Evolutionary conservation across 2,113 vertebrate genomes (phyloP).

Genomic region (Aythya baeri): DNA sequence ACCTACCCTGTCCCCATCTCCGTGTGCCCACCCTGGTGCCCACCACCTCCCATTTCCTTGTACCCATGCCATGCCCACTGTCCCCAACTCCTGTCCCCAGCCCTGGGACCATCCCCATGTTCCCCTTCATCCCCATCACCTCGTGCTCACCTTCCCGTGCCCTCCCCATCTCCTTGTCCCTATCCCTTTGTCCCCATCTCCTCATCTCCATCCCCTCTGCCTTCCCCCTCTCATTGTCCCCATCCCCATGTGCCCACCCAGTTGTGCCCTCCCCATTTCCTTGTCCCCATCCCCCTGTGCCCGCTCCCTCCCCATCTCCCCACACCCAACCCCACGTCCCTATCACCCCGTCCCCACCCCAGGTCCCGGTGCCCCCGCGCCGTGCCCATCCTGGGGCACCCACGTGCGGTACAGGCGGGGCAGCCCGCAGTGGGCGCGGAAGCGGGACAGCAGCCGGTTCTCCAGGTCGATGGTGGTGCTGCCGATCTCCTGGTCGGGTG

Average conservation of each 20-base stretch:
- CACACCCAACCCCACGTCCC: not conserved
- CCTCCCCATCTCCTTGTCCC: too few relatives aligned
- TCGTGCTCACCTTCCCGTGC: not conserved
- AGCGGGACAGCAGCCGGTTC: slow-evolving; percentile 74
- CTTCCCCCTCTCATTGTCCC: too few relatives aligned
- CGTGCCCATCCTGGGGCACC: not conserved
- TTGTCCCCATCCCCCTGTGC: not conserved
- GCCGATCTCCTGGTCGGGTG: slow-evolving; percentile 74
- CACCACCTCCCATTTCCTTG: not conserved
- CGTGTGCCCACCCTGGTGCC: not conserved
- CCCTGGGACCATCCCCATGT: not conserved
- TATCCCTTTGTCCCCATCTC: not conserved
- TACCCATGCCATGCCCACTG: too few relatives aligned
- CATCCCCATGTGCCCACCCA: not conserved
- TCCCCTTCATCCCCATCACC: not conserved
- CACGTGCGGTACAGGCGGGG: slow-evolving; percentile 69
- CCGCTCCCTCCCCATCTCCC: too few relatives aligned
- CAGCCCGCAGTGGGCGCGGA: slow-evolving; percentile 77
- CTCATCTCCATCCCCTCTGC: too few relatives aligned
- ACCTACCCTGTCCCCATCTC: not conserved
- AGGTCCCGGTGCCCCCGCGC: too few relatives aligned
- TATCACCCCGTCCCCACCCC: not conserved
- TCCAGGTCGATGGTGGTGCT: slow-evolving; percentile 79
- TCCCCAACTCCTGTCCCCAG: not conserved
- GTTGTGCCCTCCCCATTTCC: not conserved